Evolutionary conservation across 2,888 invertebrate species (phyloP).

Genomic region (Lasioglossum figueresi): DNA sequence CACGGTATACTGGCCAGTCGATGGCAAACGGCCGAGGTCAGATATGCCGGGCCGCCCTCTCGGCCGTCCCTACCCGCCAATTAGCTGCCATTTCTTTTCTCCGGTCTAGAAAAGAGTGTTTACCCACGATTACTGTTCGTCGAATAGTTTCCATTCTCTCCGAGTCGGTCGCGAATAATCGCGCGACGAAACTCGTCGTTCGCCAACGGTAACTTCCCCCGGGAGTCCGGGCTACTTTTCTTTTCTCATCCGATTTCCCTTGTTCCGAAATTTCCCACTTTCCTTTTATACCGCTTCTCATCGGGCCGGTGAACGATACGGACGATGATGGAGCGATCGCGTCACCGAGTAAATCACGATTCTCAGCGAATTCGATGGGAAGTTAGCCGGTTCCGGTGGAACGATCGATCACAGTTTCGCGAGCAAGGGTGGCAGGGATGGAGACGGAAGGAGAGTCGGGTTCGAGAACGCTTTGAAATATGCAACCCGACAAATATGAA

Average conservation of each 20-base stretch:
- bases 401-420: conserved; percentile 47
- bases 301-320: not conserved
- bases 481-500: conserved; percentile 49
- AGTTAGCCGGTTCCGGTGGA: conserved; percentile 39
- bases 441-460: not conserved
- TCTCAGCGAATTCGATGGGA: conserved; percentile 11
- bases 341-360: conserved; percentile 45
- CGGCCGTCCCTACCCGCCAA: not conserved
- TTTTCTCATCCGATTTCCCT: not conserved
- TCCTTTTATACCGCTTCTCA: not conserved
- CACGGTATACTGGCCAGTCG: conserved; percentile 8
- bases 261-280: conserved; percentile 19
- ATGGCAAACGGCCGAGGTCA: not conserved
- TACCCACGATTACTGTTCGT: not conserved
- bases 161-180: conserved; percentile 15
- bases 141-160: conserved; percentile 6
- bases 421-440: too few relatives aligned
- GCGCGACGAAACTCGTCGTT: not conserved
- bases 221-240: not conserved
- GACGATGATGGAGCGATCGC: conserved; percentile 53
- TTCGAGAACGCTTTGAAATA: conserved; percentile 29
- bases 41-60: not conserved
- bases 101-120: not conserved
- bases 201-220: not conserved
- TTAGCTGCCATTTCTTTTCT: not conserved